A percentile compares a stretch with the other conserved stretches of the same genome.
phyloP scores from a whole-genome alignment of 2,888 invertebrate species.

The Drosophila kambysellisi region DNA sequence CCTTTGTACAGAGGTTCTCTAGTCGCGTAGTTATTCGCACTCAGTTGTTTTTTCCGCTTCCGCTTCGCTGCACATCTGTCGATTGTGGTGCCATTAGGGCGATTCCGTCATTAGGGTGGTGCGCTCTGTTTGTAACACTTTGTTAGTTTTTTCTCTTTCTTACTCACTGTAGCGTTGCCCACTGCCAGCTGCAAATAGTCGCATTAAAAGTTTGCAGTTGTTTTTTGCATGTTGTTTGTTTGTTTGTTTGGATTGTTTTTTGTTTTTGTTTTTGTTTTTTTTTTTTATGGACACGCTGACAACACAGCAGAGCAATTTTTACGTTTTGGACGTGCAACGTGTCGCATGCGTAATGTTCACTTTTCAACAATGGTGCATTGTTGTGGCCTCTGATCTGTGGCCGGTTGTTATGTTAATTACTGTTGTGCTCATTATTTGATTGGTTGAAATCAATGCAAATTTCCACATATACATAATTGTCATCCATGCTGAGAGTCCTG shows the following conservation, averaged over 20 bases:
- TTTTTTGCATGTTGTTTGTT: slow-evolving; percentile 2
- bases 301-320: slow-evolving; percentile 5
- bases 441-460: slow-evolving; percentile 11
- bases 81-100: slow-evolving; percentile 26
- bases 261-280: background rate
- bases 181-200: slow-evolving; percentile 64
- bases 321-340: slow-evolving; percentile 1
- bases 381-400: background rate
- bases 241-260: background rate
- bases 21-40: too few species aligned
- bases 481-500: background rate
- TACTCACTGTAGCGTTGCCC: slow-evolving; percentile 3
- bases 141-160: slow-evolving; percentile 2
- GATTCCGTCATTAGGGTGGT: background rate
- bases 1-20: background rate
- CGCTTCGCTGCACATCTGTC: slow-evolving; percentile 39
- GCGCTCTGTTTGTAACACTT: slow-evolving; percentile 19
- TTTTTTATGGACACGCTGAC: slow-evolving; percentile 1
- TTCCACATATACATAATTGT: background rate
- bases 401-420: slow-evolving; percentile 45
- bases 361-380: slow-evolving; percentile 23
- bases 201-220: slow-evolving; percentile 42
- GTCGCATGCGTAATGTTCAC: slow-evolving; percentile 36
- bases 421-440: slow-evolving; percentile 5
- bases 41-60: slow-evolving; percentile 25